Conservation (phyloP, 2,797 vertebrate species). For the Euthynnus affinis region DNA sequence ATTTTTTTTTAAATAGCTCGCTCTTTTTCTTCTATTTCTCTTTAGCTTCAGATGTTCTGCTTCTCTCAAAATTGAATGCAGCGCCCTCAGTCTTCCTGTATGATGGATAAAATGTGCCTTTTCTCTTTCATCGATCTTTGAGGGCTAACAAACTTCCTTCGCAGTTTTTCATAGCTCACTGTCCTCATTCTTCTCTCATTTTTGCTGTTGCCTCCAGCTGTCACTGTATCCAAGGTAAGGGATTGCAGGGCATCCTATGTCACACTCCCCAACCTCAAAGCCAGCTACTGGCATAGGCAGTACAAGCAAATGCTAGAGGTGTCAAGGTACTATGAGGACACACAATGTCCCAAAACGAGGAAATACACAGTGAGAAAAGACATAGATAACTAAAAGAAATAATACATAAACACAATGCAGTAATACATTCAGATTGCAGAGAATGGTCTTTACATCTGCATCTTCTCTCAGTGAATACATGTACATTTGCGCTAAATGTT, state of each 20-base stretch:
- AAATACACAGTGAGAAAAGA: too few species aligned
- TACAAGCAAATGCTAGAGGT: background rate
- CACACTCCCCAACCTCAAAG: background rate
- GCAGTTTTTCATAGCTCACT: background rate
- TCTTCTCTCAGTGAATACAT: too few species aligned
- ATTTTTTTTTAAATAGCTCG: slow-evolving; percentile 32
- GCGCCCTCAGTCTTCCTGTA: slow-evolving; percentile 17
- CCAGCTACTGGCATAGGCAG: background rate
- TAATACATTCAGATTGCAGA: too few species aligned
- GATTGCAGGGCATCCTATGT: background rate
- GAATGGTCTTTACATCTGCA: too few species aligned
- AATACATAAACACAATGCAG: too few species aligned
- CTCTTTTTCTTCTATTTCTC: slow-evolving; percentile 17
- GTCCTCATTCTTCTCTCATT: slow-evolving; percentile 4
- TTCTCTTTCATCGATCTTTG: slow-evolving; percentile 8
- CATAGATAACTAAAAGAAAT: too few species aligned
- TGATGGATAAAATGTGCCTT: slow-evolving; percentile 27
- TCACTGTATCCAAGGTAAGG: background rate
- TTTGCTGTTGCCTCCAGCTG: background rate
- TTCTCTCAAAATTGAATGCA: slow-evolving; percentile 25
- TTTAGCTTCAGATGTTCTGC: slow-evolving; percentile 5
- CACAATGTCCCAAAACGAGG: too few species aligned
- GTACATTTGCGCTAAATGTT: too few species aligned
- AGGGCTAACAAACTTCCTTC: background rate
- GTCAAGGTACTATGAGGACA: too few species aligned